Evolutionary conservation across 2,888 invertebrate genomes (phyloP).

Genomic region (Mayetiola destructor): DNA sequence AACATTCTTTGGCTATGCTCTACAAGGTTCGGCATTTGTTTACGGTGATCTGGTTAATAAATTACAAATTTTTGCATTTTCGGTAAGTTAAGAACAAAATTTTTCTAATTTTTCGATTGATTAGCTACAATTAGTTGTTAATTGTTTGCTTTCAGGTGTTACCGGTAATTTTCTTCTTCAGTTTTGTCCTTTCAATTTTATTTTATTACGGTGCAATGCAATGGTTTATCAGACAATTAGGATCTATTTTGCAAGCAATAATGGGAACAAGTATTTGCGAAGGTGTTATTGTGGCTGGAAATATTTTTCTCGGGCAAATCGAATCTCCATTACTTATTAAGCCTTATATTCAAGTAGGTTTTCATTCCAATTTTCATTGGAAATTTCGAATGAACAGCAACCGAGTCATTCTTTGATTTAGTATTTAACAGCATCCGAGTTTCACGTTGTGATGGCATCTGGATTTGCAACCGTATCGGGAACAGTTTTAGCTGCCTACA

Average conservation of each 20-base stretch:
- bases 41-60: slow-evolving; percentile 55
- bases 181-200: slow-evolving; percentile 75
- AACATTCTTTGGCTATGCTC: slow-evolving; percentile 63
- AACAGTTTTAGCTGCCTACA: slow-evolving; percentile 85
- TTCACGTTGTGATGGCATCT: slow-evolving; percentile 85
- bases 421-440: slow-evolving; percentile 72
- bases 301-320: slow-evolving; percentile 86
- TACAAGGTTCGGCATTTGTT: slow-evolving; percentile 69
- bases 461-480: slow-evolving; percentile 94
- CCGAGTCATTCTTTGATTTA: too few species aligned
- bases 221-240: slow-evolving; percentile 64
- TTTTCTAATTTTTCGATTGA: not conserved
- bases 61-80: slow-evolving; percentile 66
- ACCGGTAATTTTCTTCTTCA: slow-evolving; percentile 87
- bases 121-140: not conserved
- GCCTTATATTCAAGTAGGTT: slow-evolving; percentile 54
- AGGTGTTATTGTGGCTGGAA: slow-evolving; percentile 82
- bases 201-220: slow-evolving; percentile 85
- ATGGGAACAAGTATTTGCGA: slow-evolving; percentile 88
- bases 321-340: slow-evolving; percentile 81
- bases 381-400: not conserved
- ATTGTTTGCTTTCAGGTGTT: slow-evolving; percentile 43
- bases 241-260: slow-evolving; percentile 54
- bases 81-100: slow-evolving; percentile 41
- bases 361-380: not conserved